Evolutionary conservation across 2,113 vertebrate genomes (phyloP).

Genomic region (Piprites chloris): DNA sequence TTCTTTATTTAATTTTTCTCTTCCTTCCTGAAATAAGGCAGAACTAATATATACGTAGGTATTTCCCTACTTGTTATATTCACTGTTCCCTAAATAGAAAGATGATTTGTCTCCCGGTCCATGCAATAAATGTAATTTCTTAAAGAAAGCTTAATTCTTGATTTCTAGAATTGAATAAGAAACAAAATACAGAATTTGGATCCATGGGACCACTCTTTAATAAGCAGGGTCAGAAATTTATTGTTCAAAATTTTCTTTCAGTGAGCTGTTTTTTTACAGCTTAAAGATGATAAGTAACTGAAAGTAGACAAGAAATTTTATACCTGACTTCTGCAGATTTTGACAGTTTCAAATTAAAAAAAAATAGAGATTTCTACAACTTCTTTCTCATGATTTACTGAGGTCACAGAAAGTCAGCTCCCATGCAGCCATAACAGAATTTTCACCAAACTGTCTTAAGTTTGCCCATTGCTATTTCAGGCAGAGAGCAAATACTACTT

Average conservation of each 20-base stretch:
- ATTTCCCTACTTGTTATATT: neutral
- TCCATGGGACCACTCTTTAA: neutral
- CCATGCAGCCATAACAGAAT: conserved; percentile 5
- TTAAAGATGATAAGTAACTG: neutral
- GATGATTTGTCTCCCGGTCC: neutral
- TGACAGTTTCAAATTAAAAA: neutral
- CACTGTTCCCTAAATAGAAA: neutral
- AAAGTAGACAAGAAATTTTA: neutral
- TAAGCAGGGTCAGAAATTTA: neutral
- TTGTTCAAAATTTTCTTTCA: neutral
- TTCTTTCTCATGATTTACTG: neutral
- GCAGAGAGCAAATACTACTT: conserved; percentile 12
- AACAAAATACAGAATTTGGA: neutral
- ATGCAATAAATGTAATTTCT: neutral
- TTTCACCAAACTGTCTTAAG: conserved; percentile 12
- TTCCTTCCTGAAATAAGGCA: neutral
- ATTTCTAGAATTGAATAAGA: neutral
- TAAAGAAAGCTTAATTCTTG: neutral
- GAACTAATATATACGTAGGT: neutral
- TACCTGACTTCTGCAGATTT: neutral
- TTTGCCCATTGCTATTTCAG: neutral
- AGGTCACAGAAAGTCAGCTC: neutral
- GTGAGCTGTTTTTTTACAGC: neutral
- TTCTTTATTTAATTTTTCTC: neutral
- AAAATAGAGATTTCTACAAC: neutral